Evolutionary conservation across 2,888 invertebrate genomes (phyloP).

Genomic region (Hirtodrosophila alboralis): DNA sequence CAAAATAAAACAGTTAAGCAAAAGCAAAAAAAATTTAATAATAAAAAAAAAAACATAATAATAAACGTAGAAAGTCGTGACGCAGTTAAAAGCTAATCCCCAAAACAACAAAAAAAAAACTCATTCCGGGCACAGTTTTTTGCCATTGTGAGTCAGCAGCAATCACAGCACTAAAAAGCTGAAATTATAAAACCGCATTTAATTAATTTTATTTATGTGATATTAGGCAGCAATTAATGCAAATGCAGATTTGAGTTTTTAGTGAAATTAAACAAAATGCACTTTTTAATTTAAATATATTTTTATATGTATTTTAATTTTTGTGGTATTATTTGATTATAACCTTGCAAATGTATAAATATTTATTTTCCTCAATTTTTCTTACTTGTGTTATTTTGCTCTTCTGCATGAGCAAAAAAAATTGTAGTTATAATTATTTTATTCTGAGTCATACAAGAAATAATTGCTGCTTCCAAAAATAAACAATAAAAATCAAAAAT

Average conservation of each 20-base stretch:
- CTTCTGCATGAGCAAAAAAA: too few species aligned
- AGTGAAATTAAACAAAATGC: too few species aligned
- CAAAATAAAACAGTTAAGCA: conserved; percentile 8
- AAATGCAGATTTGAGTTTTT: not conserved
- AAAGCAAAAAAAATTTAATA: conserved; percentile 13
- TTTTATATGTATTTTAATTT: not conserved
- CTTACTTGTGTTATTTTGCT: too few species aligned
- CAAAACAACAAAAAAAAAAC: conserved; percentile 18
- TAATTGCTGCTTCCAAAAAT: too few species aligned
- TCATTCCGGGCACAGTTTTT: conserved; percentile 20
- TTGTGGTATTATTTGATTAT: not conserved
- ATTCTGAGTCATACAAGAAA: too few species aligned
- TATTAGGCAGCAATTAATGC: conserved; percentile 2
- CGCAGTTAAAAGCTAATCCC: conserved; percentile 51
- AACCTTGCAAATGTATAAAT: too few species aligned
- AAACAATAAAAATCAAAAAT: too few species aligned
- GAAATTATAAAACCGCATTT: conserved; percentile 48
- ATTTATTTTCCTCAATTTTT: too few species aligned
- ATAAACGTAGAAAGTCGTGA: conserved; percentile 64
- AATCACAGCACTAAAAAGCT: conserved; percentile 13
- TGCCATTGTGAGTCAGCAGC: conserved; percentile 53
- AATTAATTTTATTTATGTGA: conserved; percentile 31
- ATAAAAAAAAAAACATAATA: conserved; percentile 29
- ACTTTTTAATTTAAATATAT: too few species aligned
- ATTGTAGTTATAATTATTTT: too few species aligned